phyloP scores from a whole-genome alignment of 2,888 invertebrate species.

The Dicyrtomina minuta region DNA sequence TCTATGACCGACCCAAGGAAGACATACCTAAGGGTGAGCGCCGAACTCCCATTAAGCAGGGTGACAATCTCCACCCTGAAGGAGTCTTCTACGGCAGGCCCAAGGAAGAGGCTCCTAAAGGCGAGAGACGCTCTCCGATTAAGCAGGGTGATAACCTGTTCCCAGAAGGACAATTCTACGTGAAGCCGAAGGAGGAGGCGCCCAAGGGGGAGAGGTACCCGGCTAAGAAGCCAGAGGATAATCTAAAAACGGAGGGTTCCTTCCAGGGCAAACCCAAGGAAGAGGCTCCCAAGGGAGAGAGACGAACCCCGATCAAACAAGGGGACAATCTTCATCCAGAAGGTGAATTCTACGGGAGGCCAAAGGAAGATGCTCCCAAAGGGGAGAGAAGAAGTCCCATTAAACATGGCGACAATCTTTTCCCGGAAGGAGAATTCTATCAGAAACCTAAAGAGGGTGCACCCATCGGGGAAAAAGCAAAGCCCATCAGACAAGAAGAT shows the following conservation, averaged over 20 bases:
- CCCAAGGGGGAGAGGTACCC: slow-evolving; percentile 57
- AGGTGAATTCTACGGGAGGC: slow-evolving; percentile 63
- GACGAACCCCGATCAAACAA: background rate
- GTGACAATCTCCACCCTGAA: slow-evolving; percentile 58
- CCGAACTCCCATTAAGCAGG: slow-evolving; percentile 57
- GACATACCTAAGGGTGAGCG: slow-evolving; percentile 57
- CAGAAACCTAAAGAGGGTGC: slow-evolving; percentile 53
- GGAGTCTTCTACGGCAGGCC: slow-evolving; percentile 59
- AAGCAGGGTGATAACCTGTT: slow-evolving; percentile 55
- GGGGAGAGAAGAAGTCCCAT: slow-evolving; percentile 58
- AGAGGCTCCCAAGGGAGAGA: slow-evolving; percentile 51
- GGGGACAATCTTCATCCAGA: slow-evolving; percentile 62
- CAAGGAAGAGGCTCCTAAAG: slow-evolving; percentile 57
- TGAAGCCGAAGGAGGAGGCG: slow-evolving; percentile 62
- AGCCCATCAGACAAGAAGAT: slow-evolving; percentile 59
- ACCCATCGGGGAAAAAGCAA: slow-evolving; percentile 54
- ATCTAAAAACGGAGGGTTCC: slow-evolving; percentile 62
- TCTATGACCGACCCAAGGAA: slow-evolving; percentile 60
- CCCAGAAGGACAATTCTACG: slow-evolving; percentile 56
- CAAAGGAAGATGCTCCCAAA: slow-evolving; percentile 56
- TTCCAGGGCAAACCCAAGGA: slow-evolving; percentile 59
- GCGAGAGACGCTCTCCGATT: slow-evolving; percentile 58
- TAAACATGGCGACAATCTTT: slow-evolving; percentile 63
- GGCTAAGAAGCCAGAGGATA: slow-evolving; percentile 59
- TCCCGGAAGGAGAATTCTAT: slow-evolving; percentile 55